These are phyloP conservation scores for Perccottus glenii DNA, from an alignment of 2,113 vertebrate species.

Conservation along the genomic window DNA sequence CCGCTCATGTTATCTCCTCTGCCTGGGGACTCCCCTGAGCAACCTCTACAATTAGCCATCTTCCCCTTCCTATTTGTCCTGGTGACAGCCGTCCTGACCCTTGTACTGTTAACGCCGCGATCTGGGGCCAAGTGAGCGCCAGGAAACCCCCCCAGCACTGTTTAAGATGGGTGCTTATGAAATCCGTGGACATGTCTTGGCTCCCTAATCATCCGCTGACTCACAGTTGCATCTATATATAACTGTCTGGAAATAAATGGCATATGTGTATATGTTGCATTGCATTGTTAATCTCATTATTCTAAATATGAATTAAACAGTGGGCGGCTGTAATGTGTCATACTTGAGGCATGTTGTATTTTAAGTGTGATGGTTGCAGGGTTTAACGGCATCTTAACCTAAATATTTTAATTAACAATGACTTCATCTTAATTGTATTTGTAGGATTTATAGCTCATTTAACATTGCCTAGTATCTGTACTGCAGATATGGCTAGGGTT, in stretches of 20 bases:
- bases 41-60: constrained; percentile 67
- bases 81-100: constrained; percentile 42
- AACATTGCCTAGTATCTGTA: neutral
- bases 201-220: neutral
- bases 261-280: neutral
- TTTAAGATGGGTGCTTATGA: constrained; percentile 33
- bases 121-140: constrained; percentile 26
- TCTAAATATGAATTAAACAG: neutral
- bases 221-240: neutral
- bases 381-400: constrained; percentile 6
- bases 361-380: constrained; percentile 8
- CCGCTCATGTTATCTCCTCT: constrained; percentile 58
- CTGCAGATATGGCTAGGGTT: too few relatives aligned
- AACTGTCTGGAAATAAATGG: neutral
- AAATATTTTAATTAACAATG: neutral
- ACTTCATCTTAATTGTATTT: constrained; percentile 4
- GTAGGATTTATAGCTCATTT: constrained; percentile 13
- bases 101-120: constrained; percentile 10
- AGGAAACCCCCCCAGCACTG: constrained; percentile 14
- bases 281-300: neutral
- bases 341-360: neutral
- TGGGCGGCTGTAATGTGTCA: constrained; percentile 7
- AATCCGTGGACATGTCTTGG: constrained; percentile 21
- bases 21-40: constrained; percentile 57
- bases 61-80: constrained; percentile 43